These are phyloP conservation scores for Sarcophaga variegata DNA, from an alignment of 2,888 invertebrate genomes.

Conservation along the genomic window DNA sequence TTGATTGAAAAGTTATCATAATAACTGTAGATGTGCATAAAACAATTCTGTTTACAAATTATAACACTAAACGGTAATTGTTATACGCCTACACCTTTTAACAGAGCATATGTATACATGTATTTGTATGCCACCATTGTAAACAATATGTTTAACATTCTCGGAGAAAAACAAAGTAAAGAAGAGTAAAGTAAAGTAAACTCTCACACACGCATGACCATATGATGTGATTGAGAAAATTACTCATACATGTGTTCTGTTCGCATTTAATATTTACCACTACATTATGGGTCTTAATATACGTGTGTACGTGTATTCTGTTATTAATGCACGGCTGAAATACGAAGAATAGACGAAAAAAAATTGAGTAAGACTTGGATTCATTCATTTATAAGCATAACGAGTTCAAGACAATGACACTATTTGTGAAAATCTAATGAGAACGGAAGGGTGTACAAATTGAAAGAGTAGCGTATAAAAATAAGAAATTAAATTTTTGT, in stretches of 20 bases:
- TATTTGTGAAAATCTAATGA: not conserved
- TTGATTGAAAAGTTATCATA: no score
- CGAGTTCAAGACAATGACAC: not conserved
- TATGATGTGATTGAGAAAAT: not conserved
- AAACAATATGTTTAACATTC: not conserved
- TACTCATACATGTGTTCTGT: not conserved
- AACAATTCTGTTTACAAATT: slow-evolving; percentile 29
- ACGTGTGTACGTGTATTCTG: no score
- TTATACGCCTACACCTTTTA: slow-evolving; percentile 5
- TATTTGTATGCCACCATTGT: not conserved
- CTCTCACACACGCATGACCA: slow-evolving; percentile 33
- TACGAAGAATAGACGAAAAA: not conserved
- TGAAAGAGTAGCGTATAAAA: not conserved
- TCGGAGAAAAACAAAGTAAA: not conserved
- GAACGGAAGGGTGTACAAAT: not conserved
- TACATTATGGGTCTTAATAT: not conserved
- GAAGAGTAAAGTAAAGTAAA: no score
- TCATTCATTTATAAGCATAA: not conserved
- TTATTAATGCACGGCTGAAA: no score
- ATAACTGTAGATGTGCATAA: not conserved
- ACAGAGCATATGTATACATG: not conserved
- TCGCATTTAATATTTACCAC: slow-evolving; percentile 3
- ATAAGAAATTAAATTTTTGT: not conserved
- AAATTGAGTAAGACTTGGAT: not conserved
- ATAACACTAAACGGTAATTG: slow-evolving; percentile 27